Conservation (phyloP, 2,888 invertebrate species). For the Cephus nigrinus region DNA sequence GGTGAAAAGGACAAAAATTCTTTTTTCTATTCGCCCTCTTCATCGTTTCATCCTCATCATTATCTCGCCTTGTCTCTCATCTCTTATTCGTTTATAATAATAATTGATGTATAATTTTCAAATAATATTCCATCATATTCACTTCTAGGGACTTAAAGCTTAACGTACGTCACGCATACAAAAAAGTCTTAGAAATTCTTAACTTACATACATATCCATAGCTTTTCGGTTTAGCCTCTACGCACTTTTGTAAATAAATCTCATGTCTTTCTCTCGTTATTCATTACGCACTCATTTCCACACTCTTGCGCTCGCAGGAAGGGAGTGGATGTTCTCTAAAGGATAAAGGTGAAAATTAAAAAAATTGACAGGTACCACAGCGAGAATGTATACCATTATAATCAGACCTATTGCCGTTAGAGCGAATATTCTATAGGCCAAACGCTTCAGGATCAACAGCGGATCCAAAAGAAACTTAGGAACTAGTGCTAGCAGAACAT, state of each 20-base stretch:
- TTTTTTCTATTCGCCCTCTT: slow-evolving; percentile 19
- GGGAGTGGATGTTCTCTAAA: neutral
- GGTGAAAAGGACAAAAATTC: slow-evolving; percentile 8
- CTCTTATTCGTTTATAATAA: neutral
- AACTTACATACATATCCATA: slow-evolving; percentile 23
- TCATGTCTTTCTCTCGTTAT: slow-evolving; percentile 21
- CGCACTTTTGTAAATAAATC: slow-evolving; percentile 39
- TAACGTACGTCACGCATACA: slow-evolving; percentile 33
- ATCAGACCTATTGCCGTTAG: neutral
- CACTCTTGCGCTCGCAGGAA: neutral
- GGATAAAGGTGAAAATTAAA: neutral
- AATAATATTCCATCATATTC: slow-evolving; percentile 15
- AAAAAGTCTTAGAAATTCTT: slow-evolving; percentile 34
- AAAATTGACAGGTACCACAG: neutral
- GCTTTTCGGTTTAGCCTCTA: slow-evolving; percentile 42
- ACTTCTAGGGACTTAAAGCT: slow-evolving; percentile 28
- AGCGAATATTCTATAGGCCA: slow-evolving; percentile 1
- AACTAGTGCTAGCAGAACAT: neutral
- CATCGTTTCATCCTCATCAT: neutral
- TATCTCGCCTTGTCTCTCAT: neutral
- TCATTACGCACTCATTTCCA: slow-evolving; percentile 10
- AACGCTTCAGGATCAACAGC: neutral
- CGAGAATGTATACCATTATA: neutral
- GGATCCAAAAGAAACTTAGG: slow-evolving; percentile 1
- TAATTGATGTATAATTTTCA: slow-evolving; percentile 11